Conservation (phyloP, 2,888 invertebrate genomes). For the Elmis aenea region DNA sequence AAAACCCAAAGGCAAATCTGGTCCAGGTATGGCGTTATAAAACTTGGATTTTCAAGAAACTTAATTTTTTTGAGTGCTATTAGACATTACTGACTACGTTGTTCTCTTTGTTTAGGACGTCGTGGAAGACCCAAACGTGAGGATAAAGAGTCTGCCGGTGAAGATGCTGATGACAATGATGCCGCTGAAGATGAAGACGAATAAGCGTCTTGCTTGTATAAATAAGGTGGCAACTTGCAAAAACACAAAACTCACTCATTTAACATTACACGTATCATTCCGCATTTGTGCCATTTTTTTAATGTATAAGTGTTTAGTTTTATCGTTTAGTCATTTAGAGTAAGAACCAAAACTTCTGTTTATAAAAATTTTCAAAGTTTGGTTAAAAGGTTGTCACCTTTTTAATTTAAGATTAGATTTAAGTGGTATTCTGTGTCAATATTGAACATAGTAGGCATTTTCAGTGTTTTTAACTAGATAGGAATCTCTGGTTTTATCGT, state of each 20-base stretch:
- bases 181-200: slow-evolving; percentile 39
- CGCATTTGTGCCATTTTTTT: slow-evolving; percentile 2
- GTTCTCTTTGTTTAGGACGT: slow-evolving; percentile 31
- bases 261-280: neutral
- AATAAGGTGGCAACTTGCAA: neutral
- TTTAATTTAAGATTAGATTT: no score
- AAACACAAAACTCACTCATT: neutral
- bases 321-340: no score
- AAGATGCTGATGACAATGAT: slow-evolving; percentile 45
- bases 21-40: slow-evolving; percentile 16
- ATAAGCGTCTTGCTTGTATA: slow-evolving; percentile 19
- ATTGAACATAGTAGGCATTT: no score
- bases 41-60: neutral
- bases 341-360: no score
- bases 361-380: no score
- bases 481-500: no score
- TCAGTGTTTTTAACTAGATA: no score
- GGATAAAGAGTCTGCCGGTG: slow-evolving; percentile 40
- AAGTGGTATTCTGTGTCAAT: no score
- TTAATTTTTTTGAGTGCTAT: no score
- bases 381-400: no score
- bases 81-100: neutral
- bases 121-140: slow-evolving; percentile 49
- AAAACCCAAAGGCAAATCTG: slow-evolving; percentile 43
- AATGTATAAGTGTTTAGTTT: neutral